These are phyloP conservation scores for Ostrea denselamellosa DNA, from an alignment of 1,140 invertebrate genomes.

Conservation along the genomic window DNA sequence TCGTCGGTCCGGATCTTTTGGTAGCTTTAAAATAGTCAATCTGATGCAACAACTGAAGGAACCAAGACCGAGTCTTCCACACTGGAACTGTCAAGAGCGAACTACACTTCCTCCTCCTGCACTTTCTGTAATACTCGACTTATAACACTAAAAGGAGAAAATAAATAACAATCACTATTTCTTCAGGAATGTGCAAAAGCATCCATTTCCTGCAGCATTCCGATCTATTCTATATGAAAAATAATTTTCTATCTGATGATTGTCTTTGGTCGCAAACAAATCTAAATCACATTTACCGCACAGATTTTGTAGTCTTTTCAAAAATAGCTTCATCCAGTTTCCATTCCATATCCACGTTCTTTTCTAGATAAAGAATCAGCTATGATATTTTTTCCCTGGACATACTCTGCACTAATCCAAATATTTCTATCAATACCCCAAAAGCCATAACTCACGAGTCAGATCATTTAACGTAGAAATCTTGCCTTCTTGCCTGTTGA, in stretches of 20 bases:
- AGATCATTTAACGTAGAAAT: not conserved
- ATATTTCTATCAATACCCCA: not conserved
- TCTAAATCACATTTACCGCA: conserved; percentile 46
- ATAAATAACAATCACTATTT: conserved; percentile 47
- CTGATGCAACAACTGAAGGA: conserved; percentile 46
- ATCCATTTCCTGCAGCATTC: conserved; percentile 49
- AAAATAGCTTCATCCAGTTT: conserved; percentile 41
- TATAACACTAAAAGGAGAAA: conserved; percentile 57
- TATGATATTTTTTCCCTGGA: conserved; percentile 48
- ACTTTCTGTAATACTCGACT: conserved; percentile 47
- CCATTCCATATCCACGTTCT: conserved; percentile 52
- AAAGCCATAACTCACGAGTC: not conserved
- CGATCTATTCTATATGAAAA: conserved; percentile 49
- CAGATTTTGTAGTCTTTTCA: conserved; percentile 13
- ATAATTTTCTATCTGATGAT: conserved; percentile 51
- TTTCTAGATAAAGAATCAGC: not conserved
- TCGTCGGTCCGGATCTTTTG: conserved; percentile 38
- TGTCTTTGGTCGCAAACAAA: conserved; percentile 60
- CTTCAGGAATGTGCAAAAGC: conserved; percentile 54
- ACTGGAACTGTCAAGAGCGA: conserved; percentile 46
- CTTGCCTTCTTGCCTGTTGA: not conserved
- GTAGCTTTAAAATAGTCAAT: conserved; percentile 30
- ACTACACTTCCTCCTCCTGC: conserved; percentile 28
- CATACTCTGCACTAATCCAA: conserved; percentile 42
- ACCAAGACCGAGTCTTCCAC: conserved; percentile 58